Conservation (phyloP, 2,888 invertebrate genomes). For the Drosophila engyochracea region DNA sequence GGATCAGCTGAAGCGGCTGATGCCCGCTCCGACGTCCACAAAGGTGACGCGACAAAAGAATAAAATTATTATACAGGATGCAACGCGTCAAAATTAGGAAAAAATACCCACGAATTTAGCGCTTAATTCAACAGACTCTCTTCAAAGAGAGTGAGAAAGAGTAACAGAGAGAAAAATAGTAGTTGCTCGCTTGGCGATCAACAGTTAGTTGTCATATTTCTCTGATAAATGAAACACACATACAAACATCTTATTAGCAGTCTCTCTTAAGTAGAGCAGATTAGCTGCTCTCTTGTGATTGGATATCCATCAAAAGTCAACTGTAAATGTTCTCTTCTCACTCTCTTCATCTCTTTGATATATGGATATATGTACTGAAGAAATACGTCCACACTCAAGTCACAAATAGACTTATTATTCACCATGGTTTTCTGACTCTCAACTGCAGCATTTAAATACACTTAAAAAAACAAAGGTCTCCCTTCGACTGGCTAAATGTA, state of each 20-base stretch:
- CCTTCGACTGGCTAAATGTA: constrained; percentile 41
- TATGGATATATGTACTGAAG: constrained; percentile 17
- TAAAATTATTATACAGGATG: constrained; percentile 90
- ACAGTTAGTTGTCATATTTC: not conserved
- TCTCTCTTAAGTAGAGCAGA: not conserved
- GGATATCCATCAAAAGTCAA: not conserved
- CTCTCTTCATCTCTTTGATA: not conserved
- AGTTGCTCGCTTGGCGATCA: constrained; percentile 2
- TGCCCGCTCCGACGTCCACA: constrained; percentile 89
- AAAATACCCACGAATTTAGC: constrained; percentile 51
- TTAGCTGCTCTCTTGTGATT: constrained; percentile 1
- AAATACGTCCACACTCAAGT: constrained; percentile 43
- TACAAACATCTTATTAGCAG: not conserved
- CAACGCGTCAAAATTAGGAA: constrained; percentile 82
- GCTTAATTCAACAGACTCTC: not conserved
- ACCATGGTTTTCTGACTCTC: constrained; percentile 37
- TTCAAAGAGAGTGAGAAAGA: not conserved
- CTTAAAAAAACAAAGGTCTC: constrained; percentile 15
- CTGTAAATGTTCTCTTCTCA: not conserved
- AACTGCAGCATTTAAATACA: constrained; percentile 40
- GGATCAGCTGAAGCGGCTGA: constrained; percentile 89
- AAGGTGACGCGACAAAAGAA: constrained; percentile 94
- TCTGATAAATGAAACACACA: not conserved
- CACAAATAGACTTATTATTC: constrained; percentile 28
- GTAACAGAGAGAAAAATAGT: not conserved